Evolutionary conservation across 2,888 invertebrate genomes (phyloP).

Genomic region (Sturmia bella): DNA sequence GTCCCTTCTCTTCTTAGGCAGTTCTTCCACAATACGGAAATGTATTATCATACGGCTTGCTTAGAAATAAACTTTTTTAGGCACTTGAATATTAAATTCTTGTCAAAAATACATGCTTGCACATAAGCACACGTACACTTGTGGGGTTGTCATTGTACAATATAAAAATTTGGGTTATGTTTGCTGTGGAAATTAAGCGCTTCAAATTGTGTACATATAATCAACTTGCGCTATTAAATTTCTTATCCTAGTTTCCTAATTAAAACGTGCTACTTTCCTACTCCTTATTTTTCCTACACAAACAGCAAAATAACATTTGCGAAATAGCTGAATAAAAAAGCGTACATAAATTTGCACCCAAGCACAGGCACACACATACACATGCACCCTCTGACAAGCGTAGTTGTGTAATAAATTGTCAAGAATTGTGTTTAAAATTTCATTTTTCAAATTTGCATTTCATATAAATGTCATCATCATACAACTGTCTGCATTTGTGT

Average conservation of each 20-base stretch:
- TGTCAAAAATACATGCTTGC: too few relatives aligned
- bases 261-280: slow-evolving; percentile 10
- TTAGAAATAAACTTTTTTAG: too few relatives aligned
- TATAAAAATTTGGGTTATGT: neutral
- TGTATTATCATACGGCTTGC: too few relatives aligned
- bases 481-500: slow-evolving; percentile 46
- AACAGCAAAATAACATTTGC: neutral
- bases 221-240: too few relatives aligned
- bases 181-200: neutral
- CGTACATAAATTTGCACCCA: neutral
- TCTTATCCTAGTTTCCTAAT: neutral
- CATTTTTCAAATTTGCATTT: slow-evolving; percentile 70
- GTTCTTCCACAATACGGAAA: too few relatives aligned
- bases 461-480: slow-evolving; percentile 69
- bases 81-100: too few relatives aligned
- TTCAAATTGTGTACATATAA: too few relatives aligned
- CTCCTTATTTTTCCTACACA: neutral
- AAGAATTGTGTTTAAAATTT: slow-evolving; percentile 68
- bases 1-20: too few relatives aligned
- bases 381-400: neutral
- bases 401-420: slow-evolving; percentile 66
- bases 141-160: too few relatives aligned
- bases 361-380: neutral
- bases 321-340: neutral
- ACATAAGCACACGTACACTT: too few relatives aligned